These are phyloP conservation scores for Scrobipalpa costella DNA, from an alignment of 2,888 invertebrate species.

Conservation along the genomic window DNA sequence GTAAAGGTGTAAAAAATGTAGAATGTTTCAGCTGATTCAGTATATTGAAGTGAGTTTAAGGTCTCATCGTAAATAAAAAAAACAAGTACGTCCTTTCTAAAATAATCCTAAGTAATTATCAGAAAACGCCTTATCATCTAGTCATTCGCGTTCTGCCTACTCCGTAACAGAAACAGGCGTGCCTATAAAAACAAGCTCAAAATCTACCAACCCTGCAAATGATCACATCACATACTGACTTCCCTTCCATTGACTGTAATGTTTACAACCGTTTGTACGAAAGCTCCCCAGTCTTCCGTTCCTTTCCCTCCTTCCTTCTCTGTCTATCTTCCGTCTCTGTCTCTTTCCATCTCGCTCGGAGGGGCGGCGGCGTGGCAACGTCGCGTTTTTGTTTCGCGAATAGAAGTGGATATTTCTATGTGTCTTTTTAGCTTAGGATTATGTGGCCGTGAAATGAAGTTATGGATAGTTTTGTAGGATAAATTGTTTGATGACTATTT, in stretches of 20 bases:
- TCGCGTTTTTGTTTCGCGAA: conserved; percentile 37
- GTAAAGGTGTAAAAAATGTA: too few relatives aligned
- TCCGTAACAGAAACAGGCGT: too few relatives aligned
- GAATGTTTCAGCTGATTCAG: too few relatives aligned
- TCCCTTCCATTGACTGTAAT: conserved; percentile 15
- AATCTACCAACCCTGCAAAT: not conserved
- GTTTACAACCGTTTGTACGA: conserved; percentile 19
- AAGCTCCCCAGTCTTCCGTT: conserved; percentile 37
- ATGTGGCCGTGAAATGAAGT: not conserved
- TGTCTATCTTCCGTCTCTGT: conserved; percentile 7
- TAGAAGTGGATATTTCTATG: not conserved
- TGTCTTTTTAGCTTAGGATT: not conserved
- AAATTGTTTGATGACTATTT: not conserved
- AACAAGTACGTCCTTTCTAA: too few relatives aligned
- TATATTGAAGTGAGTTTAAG: too few relatives aligned
- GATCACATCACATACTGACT: conserved; percentile 10
- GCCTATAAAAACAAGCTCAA: too few relatives aligned
- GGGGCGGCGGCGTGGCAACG: conserved; percentile 63
- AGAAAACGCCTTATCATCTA: too few relatives aligned
- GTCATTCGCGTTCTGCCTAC: too few relatives aligned
- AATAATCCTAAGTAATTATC: too few relatives aligned
- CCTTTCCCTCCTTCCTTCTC: conserved; percentile 33
- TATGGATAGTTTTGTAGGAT: not conserved
- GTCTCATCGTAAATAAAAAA: too few relatives aligned
- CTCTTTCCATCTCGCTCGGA: conserved; percentile 39